These are phyloP conservation scores for Pollenia angustigena DNA, from an alignment of 2,888 invertebrate genomes.

Conservation along the genomic window DNA sequence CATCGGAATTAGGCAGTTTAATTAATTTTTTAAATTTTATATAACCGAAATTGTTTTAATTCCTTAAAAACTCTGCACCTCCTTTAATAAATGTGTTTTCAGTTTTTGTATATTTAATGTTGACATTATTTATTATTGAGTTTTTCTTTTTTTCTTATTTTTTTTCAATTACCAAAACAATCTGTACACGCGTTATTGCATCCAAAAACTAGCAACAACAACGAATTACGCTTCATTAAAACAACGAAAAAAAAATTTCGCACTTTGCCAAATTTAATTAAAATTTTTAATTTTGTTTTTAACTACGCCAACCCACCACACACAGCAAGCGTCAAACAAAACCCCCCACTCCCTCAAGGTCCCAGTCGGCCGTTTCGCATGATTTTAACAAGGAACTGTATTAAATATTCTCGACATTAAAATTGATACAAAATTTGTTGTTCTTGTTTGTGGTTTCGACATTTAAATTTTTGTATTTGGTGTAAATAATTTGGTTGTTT, in stretches of 20 bases:
- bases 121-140: conserved; percentile 38
- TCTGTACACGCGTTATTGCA: conserved; percentile 41
- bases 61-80: background rate
- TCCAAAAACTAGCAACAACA: background rate
- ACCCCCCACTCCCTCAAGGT: conserved; percentile 42
- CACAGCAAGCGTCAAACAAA: background rate
- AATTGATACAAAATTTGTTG: conserved; percentile 30
- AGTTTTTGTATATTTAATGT: conserved; percentile 9
- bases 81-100: background rate
- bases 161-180: conserved; percentile 25
- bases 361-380: conserved; percentile 7
- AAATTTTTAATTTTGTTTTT: conserved; percentile 45
- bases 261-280: conserved; percentile 67
- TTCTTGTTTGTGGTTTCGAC: conserved; percentile 37
- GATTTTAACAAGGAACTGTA: conserved; percentile 32
- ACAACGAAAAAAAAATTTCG: conserved; percentile 35
- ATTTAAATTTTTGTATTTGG: conserved; percentile 28
- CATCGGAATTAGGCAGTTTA: no score
- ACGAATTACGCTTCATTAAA: background rate
- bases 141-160: background rate
- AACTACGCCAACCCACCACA: conserved; percentile 27
- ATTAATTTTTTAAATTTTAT: no score
- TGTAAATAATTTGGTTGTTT: conserved; percentile 29
- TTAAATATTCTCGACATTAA: conserved; percentile 14
- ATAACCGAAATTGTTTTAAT: background rate